A percentile compares a stretch with the other conserved stretches of the same genome.
phyloP scores from a whole-genome alignment of 2,113 vertebrate species.

The Mesitornis unicolor region DNA sequence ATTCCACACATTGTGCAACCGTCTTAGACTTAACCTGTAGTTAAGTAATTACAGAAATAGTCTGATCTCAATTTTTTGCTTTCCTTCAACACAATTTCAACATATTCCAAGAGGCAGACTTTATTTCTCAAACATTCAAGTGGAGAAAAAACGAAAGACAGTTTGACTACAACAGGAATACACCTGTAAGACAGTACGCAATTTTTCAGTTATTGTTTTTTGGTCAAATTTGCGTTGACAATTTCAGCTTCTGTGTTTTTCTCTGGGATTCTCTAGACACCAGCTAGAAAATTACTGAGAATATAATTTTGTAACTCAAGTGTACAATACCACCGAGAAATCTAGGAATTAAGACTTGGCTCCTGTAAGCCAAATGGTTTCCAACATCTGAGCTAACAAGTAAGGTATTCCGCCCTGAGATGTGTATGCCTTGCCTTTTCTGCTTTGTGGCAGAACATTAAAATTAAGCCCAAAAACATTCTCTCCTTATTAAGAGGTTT shows the following conservation, averaged over 20 bases:
- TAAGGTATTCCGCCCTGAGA: background rate
- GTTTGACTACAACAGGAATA: background rate
- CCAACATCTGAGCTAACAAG: background rate
- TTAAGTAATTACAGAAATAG: constrained; percentile 12
- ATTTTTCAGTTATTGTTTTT: background rate
- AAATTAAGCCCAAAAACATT: background rate
- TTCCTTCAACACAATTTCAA: background rate
- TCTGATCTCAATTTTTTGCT: background rate
- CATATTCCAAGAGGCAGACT: background rate
- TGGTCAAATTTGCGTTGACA: background rate
- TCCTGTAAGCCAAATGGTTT: background rate
- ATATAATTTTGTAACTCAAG: background rate
- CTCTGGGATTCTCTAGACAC: background rate
- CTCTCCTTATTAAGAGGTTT: background rate
- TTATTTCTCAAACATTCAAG: background rate
- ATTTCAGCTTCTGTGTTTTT: background rate
- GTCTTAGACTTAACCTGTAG: constrained; percentile 90
- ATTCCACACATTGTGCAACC: constrained; percentile 89
- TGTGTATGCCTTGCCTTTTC: background rate
- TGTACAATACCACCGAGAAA: background rate
- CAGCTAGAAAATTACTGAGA: background rate
- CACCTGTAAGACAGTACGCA: background rate
- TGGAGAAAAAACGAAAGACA: background rate
- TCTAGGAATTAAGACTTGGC: background rate
- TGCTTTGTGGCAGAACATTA: background rate